A percentile compares a stretch with the other conserved stretches of the same genome.
Evolutionary conservation across 1,140 invertebrate genomes (phyloP).

Genomic region (Papilio polyxenes): DNA sequence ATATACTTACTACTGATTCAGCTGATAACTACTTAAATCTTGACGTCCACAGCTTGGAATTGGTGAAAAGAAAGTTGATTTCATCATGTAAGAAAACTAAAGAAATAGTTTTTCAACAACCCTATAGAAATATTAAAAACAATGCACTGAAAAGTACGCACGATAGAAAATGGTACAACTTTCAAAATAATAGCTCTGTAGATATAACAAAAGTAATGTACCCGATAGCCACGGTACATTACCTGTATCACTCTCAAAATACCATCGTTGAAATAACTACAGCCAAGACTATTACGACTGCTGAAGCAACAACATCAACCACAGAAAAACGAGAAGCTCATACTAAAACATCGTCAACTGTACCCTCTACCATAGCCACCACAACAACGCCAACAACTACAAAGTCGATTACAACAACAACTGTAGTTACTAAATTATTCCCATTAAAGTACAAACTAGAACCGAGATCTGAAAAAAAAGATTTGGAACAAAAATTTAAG

Average conservation of each 20-base stretch:
- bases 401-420: not conserved
- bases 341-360: not conserved
- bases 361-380: not conserved
- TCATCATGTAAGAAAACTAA: constrained; percentile 32
- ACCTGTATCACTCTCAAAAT: constrained; percentile 25
- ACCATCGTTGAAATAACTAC: constrained; percentile 6
- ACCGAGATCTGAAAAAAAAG: not conserved
- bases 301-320: constrained; percentile 4
- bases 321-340: constrained; percentile 4
- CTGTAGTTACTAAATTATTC: not conserved
- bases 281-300: constrained; percentile 10
- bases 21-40: constrained; percentile 44
- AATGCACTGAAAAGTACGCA: constrained; percentile 11
- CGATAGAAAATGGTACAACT: constrained; percentile 21
- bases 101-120: constrained; percentile 23
- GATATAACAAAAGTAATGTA: constrained; percentile 13
- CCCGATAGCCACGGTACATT: constrained; percentile 18
- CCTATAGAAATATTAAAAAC: constrained; percentile 27
- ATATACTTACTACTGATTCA: constrained; percentile 44
- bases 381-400: not conserved
- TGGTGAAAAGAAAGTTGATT: constrained; percentile 49
- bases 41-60: constrained; percentile 47
- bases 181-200: not conserved
- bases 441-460: not conserved
- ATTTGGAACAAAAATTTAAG: constrained; percentile 29